A percentile compares a stretch with the other conserved stretches of the same genome.
phyloP scores from a whole-genome alignment of 2,888 invertebrate genomes.

The Fragum fragum region DNA sequence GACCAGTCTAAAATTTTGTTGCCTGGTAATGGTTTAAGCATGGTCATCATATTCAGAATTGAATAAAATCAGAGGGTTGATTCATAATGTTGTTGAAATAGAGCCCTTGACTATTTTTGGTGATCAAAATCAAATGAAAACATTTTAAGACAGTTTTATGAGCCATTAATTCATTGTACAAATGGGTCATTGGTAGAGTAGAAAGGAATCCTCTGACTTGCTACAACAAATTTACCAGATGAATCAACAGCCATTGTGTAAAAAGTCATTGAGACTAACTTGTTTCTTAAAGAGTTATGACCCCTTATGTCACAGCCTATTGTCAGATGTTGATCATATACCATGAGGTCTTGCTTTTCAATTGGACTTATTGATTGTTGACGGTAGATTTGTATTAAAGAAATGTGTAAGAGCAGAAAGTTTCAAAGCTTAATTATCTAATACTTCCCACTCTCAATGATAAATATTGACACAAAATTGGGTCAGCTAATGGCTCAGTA shows the following conservation, averaged over 20 bases:
- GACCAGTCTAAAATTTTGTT: too few species aligned
- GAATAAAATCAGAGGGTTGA: too few species aligned
- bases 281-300: slow-evolving; percentile 28
- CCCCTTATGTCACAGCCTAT: slow-evolving; percentile 30
- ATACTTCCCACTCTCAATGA: slow-evolving; percentile 16
- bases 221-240: slow-evolving; percentile 5
- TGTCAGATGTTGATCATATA: neutral
- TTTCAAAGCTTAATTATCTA: slow-evolving; percentile 27
- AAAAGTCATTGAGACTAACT: slow-evolving; percentile 33
- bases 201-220: slow-evolving; percentile 2
- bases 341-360: neutral
- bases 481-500: slow-evolving; percentile 17
- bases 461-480: slow-evolving; percentile 30
- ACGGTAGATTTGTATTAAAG: slow-evolving; percentile 15
- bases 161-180: slow-evolving; percentile 20
- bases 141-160: slow-evolving; percentile 14
- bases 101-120: too few species aligned
- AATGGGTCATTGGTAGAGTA: slow-evolving; percentile 19
- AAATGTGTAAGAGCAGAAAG: slow-evolving; percentile 14
- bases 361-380: slow-evolving; percentile 3
- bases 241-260: slow-evolving; percentile 38
- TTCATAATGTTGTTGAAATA: too few species aligned
- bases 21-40: too few species aligned
- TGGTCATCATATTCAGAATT: too few species aligned
- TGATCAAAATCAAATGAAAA: neutral